Percentiles rank a stretch among this genome's conserved stretches.
phyloP scores from a whole-genome alignment of 2,888 invertebrate genomes.

The Drosophila testacea region DNA sequence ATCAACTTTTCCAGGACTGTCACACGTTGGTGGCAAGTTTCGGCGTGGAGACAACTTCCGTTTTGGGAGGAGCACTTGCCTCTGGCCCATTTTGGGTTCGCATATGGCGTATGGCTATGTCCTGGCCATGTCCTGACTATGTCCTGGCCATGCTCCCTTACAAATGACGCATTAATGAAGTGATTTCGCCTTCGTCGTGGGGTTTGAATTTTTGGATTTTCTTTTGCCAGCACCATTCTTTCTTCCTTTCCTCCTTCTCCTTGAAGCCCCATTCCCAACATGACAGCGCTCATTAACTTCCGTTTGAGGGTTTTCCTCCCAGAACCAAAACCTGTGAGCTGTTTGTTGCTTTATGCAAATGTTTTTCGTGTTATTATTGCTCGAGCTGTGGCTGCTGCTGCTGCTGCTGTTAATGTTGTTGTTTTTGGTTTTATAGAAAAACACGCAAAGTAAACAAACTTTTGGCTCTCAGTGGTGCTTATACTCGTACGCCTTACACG shows the following conservation, averaged over 20 bases:
- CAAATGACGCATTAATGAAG: slow-evolving; percentile 84
- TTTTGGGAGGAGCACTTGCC: slow-evolving; percentile 46
- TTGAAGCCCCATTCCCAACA: background rate
- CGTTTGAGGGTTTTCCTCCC: slow-evolving; percentile 56
- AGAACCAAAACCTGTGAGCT: slow-evolving; percentile 43
- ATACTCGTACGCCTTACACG: slow-evolving; percentile 23
- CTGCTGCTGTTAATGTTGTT: slow-evolving; percentile 48
- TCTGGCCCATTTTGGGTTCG: slow-evolving; percentile 41
- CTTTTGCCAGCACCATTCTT: slow-evolving; percentile 15
- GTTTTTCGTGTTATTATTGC: slow-evolving; percentile 71
- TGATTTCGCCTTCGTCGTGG: slow-evolving; percentile 76
- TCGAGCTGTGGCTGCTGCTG: slow-evolving; percentile 42
- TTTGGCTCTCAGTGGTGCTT: slow-evolving; percentile 40
- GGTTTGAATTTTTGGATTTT: slow-evolving; percentile 58
- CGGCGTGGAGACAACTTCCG: slow-evolving; percentile 71
- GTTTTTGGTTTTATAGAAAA: slow-evolving; percentile 75
- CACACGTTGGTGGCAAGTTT: slow-evolving; percentile 78
- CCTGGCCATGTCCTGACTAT: slow-evolving; percentile 50
- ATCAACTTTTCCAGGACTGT: slow-evolving; percentile 81
- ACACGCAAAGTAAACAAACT: slow-evolving; percentile 79
- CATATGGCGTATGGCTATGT: slow-evolving; percentile 51
- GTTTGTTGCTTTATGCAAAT: slow-evolving; percentile 80
- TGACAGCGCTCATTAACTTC: slow-evolving; percentile 70
- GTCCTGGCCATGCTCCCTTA: slow-evolving; percentile 61
- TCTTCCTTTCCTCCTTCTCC: background rate